Evolutionary conservation across 2,888 invertebrate species (phyloP).

Genomic region (Zygogramma bicolorata): DNA sequence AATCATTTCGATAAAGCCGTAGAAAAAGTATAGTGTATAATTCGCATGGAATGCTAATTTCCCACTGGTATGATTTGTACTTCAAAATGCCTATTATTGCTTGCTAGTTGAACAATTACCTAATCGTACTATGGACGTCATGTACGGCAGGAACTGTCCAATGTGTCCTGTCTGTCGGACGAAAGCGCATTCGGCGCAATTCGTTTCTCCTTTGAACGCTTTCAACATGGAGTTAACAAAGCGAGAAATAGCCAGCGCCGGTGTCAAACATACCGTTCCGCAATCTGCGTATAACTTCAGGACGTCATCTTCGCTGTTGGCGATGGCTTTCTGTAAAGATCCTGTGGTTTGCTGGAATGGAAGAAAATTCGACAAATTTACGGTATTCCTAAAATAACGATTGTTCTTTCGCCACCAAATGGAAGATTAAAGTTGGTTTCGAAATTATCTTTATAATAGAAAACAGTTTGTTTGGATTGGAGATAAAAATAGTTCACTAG

Average conservation of each 20-base stretch:
- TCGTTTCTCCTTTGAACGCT: slow-evolving; percentile 57
- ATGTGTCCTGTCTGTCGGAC: slow-evolving; percentile 62
- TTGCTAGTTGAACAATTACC: slow-evolving; percentile 41
- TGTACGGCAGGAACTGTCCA: slow-evolving; percentile 61
- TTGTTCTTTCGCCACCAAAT: too few species aligned
- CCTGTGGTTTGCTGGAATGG: slow-evolving; percentile 8
- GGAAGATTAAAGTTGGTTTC: too few species aligned
- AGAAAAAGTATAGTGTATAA: too few species aligned
- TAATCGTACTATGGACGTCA: slow-evolving; percentile 60
- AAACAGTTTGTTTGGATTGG: too few species aligned
- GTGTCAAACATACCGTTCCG: slow-evolving; percentile 53
- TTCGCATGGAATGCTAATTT: too few species aligned
- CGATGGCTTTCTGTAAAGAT: slow-evolving; percentile 51
- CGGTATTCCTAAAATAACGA: too few species aligned
- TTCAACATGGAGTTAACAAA: slow-evolving; percentile 59
- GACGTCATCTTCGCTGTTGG: slow-evolving; percentile 55
- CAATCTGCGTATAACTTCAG: slow-evolving; percentile 54
- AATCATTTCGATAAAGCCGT: too few species aligned
- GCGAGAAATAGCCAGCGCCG: slow-evolving; percentile 59
- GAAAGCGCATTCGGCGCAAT: slow-evolving; percentile 62
- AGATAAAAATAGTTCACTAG: too few species aligned
- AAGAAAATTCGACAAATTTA: too few species aligned
- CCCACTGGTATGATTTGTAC: too few species aligned
- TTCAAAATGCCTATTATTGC: too few species aligned
- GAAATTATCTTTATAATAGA: too few species aligned